Conservation (phyloP, 1,140 invertebrate genomes). For the Megalonaias nervosa region DNA sequence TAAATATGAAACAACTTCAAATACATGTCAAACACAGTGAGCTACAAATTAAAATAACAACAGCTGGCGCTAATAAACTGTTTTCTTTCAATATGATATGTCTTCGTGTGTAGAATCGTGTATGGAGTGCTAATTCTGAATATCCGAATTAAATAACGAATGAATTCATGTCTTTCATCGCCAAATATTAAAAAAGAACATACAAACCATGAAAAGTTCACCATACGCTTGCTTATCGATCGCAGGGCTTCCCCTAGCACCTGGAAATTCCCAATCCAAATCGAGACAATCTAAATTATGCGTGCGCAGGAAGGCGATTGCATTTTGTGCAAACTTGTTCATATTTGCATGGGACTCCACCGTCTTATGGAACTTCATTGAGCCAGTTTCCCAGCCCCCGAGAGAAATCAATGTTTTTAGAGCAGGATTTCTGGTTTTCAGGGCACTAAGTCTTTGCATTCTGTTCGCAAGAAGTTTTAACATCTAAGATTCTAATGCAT, state of each 20-base stretch:
- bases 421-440: constrained; percentile 91
- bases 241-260: constrained; percentile 69
- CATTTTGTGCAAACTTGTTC: constrained; percentile 89
- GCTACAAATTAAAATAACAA: no score
- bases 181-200: neutral
- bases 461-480: neutral
- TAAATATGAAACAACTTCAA: no score
- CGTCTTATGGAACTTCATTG: constrained; percentile 84
- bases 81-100: no score
- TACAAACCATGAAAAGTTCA: constrained; percentile 37
- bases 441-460: constrained; percentile 72
- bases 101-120: no score
- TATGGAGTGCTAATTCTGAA: no score
- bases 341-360: constrained; percentile 74
- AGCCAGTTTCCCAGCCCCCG: constrained; percentile 95
- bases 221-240: constrained; percentile 78
- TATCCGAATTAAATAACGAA: no score
- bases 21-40: no score
- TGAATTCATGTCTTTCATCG: no score
- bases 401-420: constrained; percentile 92
- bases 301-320: constrained; percentile 91
- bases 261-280: constrained; percentile 96
- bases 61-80: no score
- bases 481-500: no score
- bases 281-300: constrained; percentile 95